These are phyloP conservation scores for Drosophila seguyi DNA, from an alignment of 1,140 invertebrate genomes.

Conservation along the genomic window DNA sequence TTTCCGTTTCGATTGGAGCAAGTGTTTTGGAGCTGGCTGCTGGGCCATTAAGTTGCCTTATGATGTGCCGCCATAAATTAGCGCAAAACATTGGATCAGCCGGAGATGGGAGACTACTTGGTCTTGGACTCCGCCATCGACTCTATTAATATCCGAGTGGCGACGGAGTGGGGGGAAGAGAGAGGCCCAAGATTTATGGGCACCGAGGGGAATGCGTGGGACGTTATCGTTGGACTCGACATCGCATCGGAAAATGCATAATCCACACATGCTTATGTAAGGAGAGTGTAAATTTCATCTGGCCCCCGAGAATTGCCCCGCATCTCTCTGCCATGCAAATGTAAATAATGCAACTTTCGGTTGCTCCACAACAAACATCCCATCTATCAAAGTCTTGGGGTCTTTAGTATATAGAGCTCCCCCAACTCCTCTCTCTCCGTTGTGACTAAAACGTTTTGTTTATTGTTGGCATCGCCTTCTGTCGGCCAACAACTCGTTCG, in stretches of 20 bases:
- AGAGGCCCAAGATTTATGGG: constrained; percentile 37
- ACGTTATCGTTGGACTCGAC: constrained; percentile 44
- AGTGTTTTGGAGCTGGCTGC: constrained; percentile 18
- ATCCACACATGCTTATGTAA: constrained; percentile 16
- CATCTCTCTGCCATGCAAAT: constrained; percentile 18
- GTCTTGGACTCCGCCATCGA: constrained; percentile 24
- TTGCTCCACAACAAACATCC: constrained; percentile 17
- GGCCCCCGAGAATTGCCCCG: constrained; percentile 25
- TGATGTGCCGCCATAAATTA: constrained; percentile 37
- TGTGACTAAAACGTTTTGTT: constrained; percentile 41
- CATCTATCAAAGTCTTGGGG: constrained; percentile 45
- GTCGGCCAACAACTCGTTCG: constrained; percentile 35
- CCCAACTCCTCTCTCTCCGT: too few relatives aligned
- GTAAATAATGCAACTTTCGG: constrained; percentile 52
- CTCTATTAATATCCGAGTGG: constrained; percentile 45
- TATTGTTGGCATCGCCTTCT: constrained; percentile 27
- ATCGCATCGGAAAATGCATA: constrained; percentile 35
- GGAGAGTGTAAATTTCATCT: constrained; percentile 35
- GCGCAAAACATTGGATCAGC: constrained; percentile 31
- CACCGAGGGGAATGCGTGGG: constrained; percentile 38
- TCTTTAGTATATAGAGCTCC: too few relatives aligned
- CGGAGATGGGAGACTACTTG: constrained; percentile 13
- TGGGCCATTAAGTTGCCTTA: constrained; percentile 31
- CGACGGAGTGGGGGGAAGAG: not conserved
- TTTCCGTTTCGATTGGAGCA: constrained; percentile 13